These are phyloP conservation scores for Perca fluviatilis DNA, from an alignment of 2,113 vertebrate genomes.

Conservation along the genomic window DNA sequence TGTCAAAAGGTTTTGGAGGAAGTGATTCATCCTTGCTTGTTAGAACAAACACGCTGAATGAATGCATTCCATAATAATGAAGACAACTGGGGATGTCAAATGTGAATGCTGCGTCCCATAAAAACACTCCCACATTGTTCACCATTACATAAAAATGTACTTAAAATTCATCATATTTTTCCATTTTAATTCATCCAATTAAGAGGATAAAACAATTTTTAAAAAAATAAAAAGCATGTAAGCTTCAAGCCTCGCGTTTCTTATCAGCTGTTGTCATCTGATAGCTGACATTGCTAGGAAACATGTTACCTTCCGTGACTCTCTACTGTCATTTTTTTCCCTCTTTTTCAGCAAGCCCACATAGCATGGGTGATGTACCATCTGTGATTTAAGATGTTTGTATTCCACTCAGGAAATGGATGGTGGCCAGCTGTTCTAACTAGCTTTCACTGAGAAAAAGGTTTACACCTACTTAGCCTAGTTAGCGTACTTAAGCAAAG, in stretches of 20 bases:
- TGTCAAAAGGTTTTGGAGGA: constrained; percentile 65
- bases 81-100: constrained; percentile 51
- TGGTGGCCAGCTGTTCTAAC: background rate
- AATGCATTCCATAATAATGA: constrained; percentile 68
- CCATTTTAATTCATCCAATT: background rate
- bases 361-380: background rate
- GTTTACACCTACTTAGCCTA: background rate
- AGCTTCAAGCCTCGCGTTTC: background rate
- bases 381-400: background rate
- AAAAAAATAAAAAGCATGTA: background rate
- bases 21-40: constrained; percentile 72
- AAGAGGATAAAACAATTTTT: background rate
- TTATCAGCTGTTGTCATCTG: background rate
- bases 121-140: constrained; percentile 6
- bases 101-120: constrained; percentile 10
- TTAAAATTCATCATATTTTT: background rate
- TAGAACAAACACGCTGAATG: constrained; percentile 64
- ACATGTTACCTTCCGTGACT: background rate
- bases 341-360: background rate
- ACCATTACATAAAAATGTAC: background rate
- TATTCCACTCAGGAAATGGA: background rate
- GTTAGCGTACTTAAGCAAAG: background rate
- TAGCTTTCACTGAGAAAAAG: background rate
- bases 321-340: background rate
- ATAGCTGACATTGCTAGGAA: background rate